A percentile compares a stretch with the other conserved stretches of the same genome.
phyloP scores from a whole-genome alignment of 2,113 vertebrate species.

The Myrmophylax atrothorax region DNA sequence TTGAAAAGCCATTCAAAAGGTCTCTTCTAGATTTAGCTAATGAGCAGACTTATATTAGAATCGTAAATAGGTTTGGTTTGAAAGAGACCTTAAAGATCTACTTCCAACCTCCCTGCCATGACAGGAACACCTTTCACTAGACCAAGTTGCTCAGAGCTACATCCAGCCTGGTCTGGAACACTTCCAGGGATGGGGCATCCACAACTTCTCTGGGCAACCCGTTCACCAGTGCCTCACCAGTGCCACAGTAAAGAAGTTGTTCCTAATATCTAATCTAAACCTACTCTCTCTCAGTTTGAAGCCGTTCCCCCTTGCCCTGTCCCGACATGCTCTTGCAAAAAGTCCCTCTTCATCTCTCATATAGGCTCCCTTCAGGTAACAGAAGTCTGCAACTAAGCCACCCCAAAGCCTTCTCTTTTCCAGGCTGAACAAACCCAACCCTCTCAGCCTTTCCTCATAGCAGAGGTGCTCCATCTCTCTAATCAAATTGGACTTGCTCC shows the following conservation, averaged over 20 bases:
- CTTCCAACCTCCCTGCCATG: accelerated
- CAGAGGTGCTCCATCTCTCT: not conserved
- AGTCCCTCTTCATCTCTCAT: too few relatives aligned
- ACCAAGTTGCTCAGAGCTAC: not conserved
- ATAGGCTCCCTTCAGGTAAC: not conserved
- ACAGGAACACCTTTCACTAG: not conserved
- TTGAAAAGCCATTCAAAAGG: not conserved
- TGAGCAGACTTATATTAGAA: not conserved
- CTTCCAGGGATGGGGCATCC: not conserved
- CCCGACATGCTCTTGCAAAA: not conserved
- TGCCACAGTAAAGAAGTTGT: not conserved
- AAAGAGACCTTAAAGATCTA: not conserved
- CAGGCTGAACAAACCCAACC: not conserved
- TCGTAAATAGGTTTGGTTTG: not conserved
- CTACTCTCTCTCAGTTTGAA: not conserved
- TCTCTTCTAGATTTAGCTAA: not conserved
- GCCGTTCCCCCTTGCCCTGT: not conserved
- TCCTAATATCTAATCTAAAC: not conserved
- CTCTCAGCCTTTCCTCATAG: not conserved
- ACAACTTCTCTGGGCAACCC: not conserved
- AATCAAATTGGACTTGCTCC: not conserved
- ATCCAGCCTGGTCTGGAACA: not conserved
- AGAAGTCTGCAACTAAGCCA: not conserved
- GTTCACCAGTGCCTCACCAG: not conserved
- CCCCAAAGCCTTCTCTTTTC: not conserved